Base-by-base conservation (phyloP, 2,113 vertebrate genomes). In the Crotalus helleri region DNA sequence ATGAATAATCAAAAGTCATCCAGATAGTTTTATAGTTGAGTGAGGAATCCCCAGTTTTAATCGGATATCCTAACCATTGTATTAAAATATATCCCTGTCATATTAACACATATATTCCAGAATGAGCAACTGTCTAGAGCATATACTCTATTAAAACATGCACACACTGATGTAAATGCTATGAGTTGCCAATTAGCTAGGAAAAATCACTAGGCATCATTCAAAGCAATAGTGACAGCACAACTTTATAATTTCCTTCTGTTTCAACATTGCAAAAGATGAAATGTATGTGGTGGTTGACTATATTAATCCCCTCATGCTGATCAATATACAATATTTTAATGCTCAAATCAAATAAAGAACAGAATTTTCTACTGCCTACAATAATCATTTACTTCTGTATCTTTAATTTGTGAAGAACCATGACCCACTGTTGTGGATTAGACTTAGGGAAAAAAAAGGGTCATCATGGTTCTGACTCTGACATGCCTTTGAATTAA, bases 401-500 rank as follows among this genome's bases (percentile, higher is more conserved):
- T 58, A 61, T 69, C 59, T 88, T 55, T 89, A 54, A 88, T 81
- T 46, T 53, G 90, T 59, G 86, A 91, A 91, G 53, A 91, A 85
- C 93, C 81, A 51, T 15, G 69, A 88, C 53, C 89, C 81, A 58
- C 5, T 53, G 33, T 0, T 89, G 39, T 1, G 4, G 6, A n/a
- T 90, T 85, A 12, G 8, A 61, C 55, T 61, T 29, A 1, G 29
- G 29, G 0, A 24, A 51, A 46, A 0, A 58, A 17, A 85, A 57
- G 19, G 81, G 86, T 19, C 23, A 91, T 55, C 33, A 7, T 29
- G 87, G 49, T 88, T 91, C 85, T 93, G 39, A 49, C 17, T 55
- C 46, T 91, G 92, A 74, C 85, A 93, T 88, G 51, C 29, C 21
- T 91, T 91, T 54, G 44, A 58, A 91, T 91, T 88, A 93, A 64